Evolutionary conservation across 2,113 vertebrate genomes (phyloP), one percentile per base, ranked within the genome.

Genomic region (Phalacrocorax brasilianus): DNA sequence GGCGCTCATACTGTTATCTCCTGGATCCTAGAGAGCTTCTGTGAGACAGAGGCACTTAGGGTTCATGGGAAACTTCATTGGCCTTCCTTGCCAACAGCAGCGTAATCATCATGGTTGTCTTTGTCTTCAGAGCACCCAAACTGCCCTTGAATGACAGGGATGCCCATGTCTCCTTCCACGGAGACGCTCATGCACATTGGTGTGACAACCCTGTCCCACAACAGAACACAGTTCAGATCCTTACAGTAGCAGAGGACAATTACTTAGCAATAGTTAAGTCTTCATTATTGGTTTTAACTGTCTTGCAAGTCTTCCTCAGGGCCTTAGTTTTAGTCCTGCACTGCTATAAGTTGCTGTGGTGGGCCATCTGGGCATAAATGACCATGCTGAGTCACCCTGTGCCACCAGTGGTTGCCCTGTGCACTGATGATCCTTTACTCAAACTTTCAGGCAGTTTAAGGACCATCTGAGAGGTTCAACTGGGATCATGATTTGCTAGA

Each of bases 131-230:
- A 79, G 56, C 38, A 63, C n/a, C 16, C 28, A 63, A 85, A 75
- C 14, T 67, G 14, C 32, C 28, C 22, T 52, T n/a, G 70, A 70
- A 32, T 59, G 44, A 24, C 4, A 58, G 49, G 27, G 16, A 38
- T 42, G 19, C 20, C 44, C 32, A 17, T 15, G 16, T 65, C 10
- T 63, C 8, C 21, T 50, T 78, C 42, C 52, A 11, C 0, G 0
- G 55, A 77, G n/a, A 14, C 26, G 30, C 18, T 73, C n/a, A 4
- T 12, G 22, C 21, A 38, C 2, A 3, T 40, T 32, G 8, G 21
- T 22, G 32, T 13, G n/a, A 74, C 55, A 38, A 14, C 14, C 20
- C 44, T 80, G 28, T 91, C 40, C 68, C 58, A 27, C 17, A 56
- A 16, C 12, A 76, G 67, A 62, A 40, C 50, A 72, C 27, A 35